A percentile compares a stretch with the other conserved stretches of the same genome.
Evolutionary conservation across 2,113 vertebrate species (phyloP).

Genomic region (Periophthalmodon schlosseri): DNA sequence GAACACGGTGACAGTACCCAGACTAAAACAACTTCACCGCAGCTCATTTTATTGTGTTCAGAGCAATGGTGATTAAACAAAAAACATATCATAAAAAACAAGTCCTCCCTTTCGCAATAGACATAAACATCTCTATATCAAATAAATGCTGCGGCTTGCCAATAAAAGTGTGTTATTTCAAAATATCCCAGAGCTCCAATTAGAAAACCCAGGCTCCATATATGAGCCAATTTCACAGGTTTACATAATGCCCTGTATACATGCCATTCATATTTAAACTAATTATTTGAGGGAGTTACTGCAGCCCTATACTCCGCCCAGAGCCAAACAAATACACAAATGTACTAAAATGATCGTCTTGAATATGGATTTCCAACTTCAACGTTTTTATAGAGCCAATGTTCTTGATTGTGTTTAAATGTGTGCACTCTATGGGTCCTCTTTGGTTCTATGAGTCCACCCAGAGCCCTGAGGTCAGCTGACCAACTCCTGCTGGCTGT

Average conservation of each 20-base stretch:
- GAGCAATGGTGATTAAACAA: background rate
- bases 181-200: constrained; percentile 21
- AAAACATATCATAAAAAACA: background rate
- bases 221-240: background rate
- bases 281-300: background rate
- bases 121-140: background rate
- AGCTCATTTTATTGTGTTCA: background rate
- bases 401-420: too few species aligned
- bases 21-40: background rate
- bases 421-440: too few species aligned
- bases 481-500: too few species aligned
- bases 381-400: too few species aligned
- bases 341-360: too few species aligned
- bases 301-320: too few species aligned
- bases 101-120: background rate
- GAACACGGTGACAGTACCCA: background rate
- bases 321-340: too few species aligned
- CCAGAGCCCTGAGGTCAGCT: too few species aligned
- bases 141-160: background rate
- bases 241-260: background rate
- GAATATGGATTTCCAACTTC: too few species aligned
- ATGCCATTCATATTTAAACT: background rate
- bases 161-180: background rate
- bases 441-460: too few species aligned
- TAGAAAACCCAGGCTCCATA: background rate